Percentiles rank a stretch among this genome's conserved stretches.
These are phyloP conservation scores for Karalla daura DNA, from an alignment of 2,797 vertebrate genomes.

Conservation along the genomic window DNA sequence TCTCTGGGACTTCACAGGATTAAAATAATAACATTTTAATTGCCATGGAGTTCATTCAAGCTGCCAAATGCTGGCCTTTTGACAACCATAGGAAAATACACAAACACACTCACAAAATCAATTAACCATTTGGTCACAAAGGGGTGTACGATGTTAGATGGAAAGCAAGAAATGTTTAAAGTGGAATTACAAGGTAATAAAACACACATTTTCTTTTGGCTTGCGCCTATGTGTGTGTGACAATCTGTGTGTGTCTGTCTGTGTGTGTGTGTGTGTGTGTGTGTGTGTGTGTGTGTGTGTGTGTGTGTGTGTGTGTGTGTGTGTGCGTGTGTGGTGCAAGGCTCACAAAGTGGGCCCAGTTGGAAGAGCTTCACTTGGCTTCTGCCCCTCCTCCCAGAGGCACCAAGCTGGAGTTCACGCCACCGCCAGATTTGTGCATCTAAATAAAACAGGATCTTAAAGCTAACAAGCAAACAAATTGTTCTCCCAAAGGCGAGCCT, in stretches of 20 bases:
- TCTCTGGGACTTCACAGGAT: slow-evolving; percentile 44
- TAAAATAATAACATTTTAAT: slow-evolving; percentile 50
- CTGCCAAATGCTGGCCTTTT: slow-evolving; percentile 44
- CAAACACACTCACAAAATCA: slow-evolving; percentile 22
- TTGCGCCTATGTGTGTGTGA: too few relatives aligned
- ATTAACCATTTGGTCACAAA: slow-evolving; percentile 33
- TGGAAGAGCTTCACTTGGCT: slow-evolving; percentile 67
- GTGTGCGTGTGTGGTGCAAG: slow-evolving; percentile 16
- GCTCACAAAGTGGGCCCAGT: slow-evolving; percentile 31
- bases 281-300: too few relatives aligned
- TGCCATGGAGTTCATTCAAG: slow-evolving; percentile 39
- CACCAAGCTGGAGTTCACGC: slow-evolving; percentile 58
- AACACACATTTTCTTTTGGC: slow-evolving; percentile 53
- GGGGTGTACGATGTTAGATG: not conserved
- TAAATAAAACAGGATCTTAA: slow-evolving; percentile 75
- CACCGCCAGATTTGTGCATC: slow-evolving; percentile 66
- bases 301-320: too few relatives aligned
- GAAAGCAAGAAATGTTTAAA: slow-evolving; percentile 2
- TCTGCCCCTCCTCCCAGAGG: slow-evolving; percentile 53
- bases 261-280: too few relatives aligned
- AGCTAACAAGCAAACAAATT: slow-evolving; percentile 70
- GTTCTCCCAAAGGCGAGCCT: slow-evolving; percentile 47
- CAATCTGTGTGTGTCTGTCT: too few relatives aligned
- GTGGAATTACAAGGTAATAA: slow-evolving; percentile 39
- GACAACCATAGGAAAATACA: slow-evolving; percentile 36